Evolutionary conservation across 30 jellyfish, hydroid and myxozoan genomes (phyloP).

Genomic region (Clytia hemisphaerica): DNA sequence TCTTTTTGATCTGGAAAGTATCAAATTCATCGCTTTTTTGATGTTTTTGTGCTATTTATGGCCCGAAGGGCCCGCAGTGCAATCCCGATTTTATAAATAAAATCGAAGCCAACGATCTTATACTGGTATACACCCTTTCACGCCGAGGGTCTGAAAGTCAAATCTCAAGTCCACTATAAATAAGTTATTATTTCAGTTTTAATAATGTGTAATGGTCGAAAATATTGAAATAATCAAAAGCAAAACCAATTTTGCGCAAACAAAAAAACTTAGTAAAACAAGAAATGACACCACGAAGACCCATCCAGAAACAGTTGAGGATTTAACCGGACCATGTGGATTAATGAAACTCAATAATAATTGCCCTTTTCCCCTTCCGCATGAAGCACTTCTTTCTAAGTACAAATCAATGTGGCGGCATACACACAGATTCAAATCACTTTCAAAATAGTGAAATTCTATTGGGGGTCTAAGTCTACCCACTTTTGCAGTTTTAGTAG

Average conservation of each 20-base stretch:
- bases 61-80: conserved; percentile 17
- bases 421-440: neutral
- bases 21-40: too few relatives aligned
- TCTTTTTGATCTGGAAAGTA: too few relatives aligned
- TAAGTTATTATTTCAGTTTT: too few relatives aligned
- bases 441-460: neutral
- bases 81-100: conserved; percentile 6
- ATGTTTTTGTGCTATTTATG: too few relatives aligned
- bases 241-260: too few relatives aligned
- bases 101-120: conserved; percentile 13
- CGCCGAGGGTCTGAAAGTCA: too few relatives aligned
- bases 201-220: too few relatives aligned
- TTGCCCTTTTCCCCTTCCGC: neutral
- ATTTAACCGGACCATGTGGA: neutral
- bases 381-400: neutral
- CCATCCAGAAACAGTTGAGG: conserved; percentile 11
- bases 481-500: neutral
- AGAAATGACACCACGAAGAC: neutral
- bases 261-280: too few relatives aligned
- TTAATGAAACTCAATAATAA: conserved; percentile 1
- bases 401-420: conserved; percentile 4
- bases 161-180: too few relatives aligned
- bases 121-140: too few relatives aligned
- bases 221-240: too few relatives aligned
- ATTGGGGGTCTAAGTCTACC: neutral